Conservation (phyloP, 2,797 vertebrate species). For the Sciurus carolinensis region DNA sequence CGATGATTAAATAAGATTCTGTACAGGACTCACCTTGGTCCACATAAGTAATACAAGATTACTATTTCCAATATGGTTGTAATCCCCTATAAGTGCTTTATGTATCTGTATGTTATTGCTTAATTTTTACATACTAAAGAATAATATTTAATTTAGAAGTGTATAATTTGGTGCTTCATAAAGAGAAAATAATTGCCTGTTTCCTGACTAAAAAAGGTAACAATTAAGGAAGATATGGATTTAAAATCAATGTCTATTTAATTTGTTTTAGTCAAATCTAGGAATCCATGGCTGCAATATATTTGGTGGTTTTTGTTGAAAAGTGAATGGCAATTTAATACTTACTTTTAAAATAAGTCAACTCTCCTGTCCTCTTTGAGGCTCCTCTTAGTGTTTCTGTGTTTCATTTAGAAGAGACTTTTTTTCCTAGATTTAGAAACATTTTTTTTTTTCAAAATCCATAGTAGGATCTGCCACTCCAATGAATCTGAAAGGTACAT, state of each 20-base stretch:
- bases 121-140: not conserved
- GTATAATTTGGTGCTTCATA: not conserved
- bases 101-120: not conserved
- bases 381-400: not conserved
- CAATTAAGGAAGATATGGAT: not conserved
- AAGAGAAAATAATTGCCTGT: not conserved
- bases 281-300: not conserved
- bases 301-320: not conserved
- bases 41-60: not conserved
- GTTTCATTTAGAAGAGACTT: not conserved
- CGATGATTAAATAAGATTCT: not conserved
- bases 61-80: not conserved
- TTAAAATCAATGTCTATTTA: constrained; percentile 28
- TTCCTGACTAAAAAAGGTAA: not conserved
- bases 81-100: not conserved
- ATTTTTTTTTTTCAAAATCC: not conserved
- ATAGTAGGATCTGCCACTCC: not conserved
- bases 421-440: not conserved
- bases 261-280: not conserved
- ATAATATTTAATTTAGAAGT: constrained; percentile 10
- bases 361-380: not conserved
- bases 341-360: constrained; percentile 1
- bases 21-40: not conserved
- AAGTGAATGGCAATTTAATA: not conserved
- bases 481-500: not conserved